Percentiles rank a stretch among this genome's conserved stretches.
phyloP scores from a whole-genome alignment of 2,113 vertebrate species.

The Hippolais icterina region DNA sequence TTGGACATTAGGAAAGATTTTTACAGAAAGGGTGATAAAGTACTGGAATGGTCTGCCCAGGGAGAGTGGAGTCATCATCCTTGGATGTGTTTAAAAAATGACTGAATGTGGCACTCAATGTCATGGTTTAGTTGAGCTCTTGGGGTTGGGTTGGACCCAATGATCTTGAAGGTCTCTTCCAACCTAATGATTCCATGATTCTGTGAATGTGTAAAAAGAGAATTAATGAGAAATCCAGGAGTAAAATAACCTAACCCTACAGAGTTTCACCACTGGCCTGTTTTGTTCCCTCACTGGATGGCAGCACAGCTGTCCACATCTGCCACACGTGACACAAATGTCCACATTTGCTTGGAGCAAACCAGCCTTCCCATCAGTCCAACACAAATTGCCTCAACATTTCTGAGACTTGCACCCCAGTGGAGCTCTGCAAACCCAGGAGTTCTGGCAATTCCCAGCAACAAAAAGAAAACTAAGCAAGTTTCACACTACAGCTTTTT shows the following conservation, averaged over 20 bases:
- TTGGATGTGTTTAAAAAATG: too few species aligned
- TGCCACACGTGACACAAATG: too few species aligned
- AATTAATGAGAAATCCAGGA: background rate
- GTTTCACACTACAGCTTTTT: background rate
- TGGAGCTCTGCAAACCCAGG: background rate
- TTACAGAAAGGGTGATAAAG: too few species aligned
- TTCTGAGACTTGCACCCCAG: background rate
- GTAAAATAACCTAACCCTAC: background rate
- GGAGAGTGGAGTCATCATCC: too few species aligned
- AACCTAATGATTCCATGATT: too few species aligned
- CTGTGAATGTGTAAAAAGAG: too few species aligned
- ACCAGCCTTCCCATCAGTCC: rapidly evolving
- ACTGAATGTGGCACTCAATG: too few species aligned
- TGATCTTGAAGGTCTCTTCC: too few species aligned
- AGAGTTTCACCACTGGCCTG: background rate
- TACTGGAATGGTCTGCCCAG: too few species aligned
- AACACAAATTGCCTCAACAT: rapidly evolving
- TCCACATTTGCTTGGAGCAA: rapidly evolving
- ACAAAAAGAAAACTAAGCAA: background rate
- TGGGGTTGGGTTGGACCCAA: too few species aligned
- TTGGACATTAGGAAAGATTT: too few species aligned
- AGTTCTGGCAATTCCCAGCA: background rate
- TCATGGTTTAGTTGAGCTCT: too few species aligned
- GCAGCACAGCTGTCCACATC: background rate
- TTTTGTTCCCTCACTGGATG: background rate